A percentile compares a stretch with the other conserved stretches of the same genome.
Conservation (phyloP, 2,797 vertebrate species). For the Diglossa cyanea region DNA sequence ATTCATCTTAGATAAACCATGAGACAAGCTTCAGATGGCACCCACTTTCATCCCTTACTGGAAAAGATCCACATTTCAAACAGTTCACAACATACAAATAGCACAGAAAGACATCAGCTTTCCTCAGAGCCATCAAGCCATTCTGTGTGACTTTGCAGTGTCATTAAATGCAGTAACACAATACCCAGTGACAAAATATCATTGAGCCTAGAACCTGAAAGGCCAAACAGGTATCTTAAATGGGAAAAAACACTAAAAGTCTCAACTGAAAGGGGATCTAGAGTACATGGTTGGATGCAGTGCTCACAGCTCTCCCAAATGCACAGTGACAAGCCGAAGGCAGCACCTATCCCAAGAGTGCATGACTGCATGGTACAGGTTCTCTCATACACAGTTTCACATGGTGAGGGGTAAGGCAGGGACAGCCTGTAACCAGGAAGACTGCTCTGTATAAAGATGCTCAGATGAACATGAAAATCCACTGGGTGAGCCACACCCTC, state of each 20-base stretch:
- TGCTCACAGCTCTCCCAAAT: neutral
- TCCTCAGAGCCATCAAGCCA: neutral
- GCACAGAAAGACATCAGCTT: neutral
- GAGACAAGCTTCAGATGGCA: neutral
- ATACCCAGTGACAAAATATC: neutral
- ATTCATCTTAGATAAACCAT: neutral
- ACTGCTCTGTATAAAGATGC: neutral
- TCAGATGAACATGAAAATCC: neutral
- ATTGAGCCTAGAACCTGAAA: neutral
- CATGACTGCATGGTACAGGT: neutral
- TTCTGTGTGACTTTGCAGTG: neutral
- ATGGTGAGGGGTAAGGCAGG: neutral
- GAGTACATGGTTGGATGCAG: neutral
- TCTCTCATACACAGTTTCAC: neutral
- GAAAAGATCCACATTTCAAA: neutral
- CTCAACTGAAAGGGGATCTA: neutral
- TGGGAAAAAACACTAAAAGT: neutral
- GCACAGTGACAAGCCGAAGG: fast-evolving
- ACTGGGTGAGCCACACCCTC: neutral
- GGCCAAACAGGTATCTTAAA: neutral
- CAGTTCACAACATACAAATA: neutral
- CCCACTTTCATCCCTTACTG: neutral
- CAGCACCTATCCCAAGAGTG: neutral
- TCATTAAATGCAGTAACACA: neutral
- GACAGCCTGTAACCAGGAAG: neutral